phyloP scores from a whole-genome alignment of 1,140 invertebrate species.

The Aphaenogaster floridana region DNA sequence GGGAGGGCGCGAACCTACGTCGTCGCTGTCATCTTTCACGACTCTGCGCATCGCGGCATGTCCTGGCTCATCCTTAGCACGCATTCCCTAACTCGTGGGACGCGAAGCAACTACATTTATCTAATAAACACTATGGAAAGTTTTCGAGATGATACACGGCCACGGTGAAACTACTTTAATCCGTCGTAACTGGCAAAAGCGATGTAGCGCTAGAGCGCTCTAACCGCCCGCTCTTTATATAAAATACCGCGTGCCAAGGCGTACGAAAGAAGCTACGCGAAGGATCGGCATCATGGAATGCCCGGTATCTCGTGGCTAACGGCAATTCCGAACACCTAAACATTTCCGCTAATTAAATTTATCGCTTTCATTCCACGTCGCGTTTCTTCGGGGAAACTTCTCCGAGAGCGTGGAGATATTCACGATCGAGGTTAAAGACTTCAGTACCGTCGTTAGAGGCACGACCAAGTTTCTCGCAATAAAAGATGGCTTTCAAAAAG shows the following conservation, averaged over 20 bases:
- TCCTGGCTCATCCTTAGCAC: conserved; percentile 12
- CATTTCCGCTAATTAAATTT: conserved; percentile 67
- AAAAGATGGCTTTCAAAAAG: conserved; percentile 17
- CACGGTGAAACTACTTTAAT: conserved; percentile 74
- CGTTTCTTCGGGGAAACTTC: conserved; percentile 48
- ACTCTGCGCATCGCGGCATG: conserved; percentile 29
- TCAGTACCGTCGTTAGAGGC: conserved; percentile 1
- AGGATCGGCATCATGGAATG: conserved; percentile 50
- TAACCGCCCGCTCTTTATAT: conserved; percentile 35
- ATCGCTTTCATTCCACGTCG: conserved; percentile 72
- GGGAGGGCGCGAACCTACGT: conserved; percentile 6
- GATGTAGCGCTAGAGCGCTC: neutral
- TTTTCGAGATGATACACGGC: conserved; percentile 70
- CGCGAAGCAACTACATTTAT: conserved; percentile 68
- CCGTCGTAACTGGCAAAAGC: conserved; percentile 26
- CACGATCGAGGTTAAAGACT: conserved; percentile 50
- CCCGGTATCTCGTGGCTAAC: conserved; percentile 47
- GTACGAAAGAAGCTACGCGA: conserved; percentile 41
- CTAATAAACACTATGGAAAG: conserved; percentile 76
- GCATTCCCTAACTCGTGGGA: conserved; percentile 17
- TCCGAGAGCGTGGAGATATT: conserved; percentile 47
- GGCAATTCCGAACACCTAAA: conserved; percentile 53
- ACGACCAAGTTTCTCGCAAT: neutral
- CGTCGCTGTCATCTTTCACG: conserved; percentile 40
- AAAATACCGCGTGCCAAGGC: conserved; percentile 45